These are phyloP conservation scores for Paratilapia polleni DNA, from an alignment of 2,113 vertebrate species.

Conservation along the genomic window DNA sequence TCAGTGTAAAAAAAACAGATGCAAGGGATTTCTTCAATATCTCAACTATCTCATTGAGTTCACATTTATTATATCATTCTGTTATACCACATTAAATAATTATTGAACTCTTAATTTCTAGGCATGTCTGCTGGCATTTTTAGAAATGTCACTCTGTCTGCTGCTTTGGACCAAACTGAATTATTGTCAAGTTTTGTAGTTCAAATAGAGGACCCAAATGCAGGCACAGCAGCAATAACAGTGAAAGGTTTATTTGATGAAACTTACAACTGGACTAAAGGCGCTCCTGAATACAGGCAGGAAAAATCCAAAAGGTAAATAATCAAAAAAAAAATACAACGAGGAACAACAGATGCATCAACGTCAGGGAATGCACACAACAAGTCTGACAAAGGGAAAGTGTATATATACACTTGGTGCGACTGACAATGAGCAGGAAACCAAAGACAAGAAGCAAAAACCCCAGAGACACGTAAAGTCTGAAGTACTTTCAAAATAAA, in stretches of 20 bases:
- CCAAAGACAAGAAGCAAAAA: neutral
- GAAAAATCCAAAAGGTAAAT: constrained; percentile 6
- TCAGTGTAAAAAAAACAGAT: neutral
- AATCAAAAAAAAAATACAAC: neutral
- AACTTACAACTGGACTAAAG: neutral
- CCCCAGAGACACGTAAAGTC: neutral
- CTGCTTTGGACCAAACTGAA: neutral
- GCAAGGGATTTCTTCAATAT: no score
- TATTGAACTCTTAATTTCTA: neutral
- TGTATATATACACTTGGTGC: neutral
- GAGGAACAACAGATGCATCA: neutral
- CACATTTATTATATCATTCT: no score
- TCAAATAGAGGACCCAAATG: neutral
- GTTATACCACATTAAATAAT: no score
- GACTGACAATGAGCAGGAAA: neutral
- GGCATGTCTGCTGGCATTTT: neutral
- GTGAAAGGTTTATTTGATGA: neutral
- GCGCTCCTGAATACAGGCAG: neutral
- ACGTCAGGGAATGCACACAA: neutral
- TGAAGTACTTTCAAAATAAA: constrained; percentile 1
- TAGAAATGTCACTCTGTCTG: neutral
- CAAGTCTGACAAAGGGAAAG: neutral
- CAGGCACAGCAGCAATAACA: neutral
- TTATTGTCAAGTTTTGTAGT: neutral
- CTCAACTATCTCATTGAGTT: no score